These are phyloP conservation scores for Cyanoderma ruficeps DNA, from an alignment of 2,113 vertebrate species.

Conservation along the genomic window DNA sequence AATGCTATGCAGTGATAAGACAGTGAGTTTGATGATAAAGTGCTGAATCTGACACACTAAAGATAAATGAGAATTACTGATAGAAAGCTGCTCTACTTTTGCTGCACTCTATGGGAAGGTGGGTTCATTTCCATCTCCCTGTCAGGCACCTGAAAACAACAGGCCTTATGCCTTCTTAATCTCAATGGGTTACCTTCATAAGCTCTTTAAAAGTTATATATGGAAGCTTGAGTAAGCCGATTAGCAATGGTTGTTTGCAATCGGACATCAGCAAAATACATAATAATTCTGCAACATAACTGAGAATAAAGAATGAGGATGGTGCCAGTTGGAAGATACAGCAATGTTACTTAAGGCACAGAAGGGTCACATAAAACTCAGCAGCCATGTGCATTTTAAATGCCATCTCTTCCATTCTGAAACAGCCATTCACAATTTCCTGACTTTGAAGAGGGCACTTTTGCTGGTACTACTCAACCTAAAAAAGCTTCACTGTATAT, in stretches of 20 bases:
- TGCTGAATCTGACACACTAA: constrained; percentile 51
- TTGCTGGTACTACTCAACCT: background rate
- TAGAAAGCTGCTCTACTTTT: constrained; percentile 55
- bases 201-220: constrained; percentile 74
- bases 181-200: constrained; percentile 57
- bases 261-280: constrained; percentile 57
- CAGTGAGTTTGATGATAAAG: constrained; percentile 55
- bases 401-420: background rate
- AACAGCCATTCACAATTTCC: background rate
- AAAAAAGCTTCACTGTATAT: background rate
- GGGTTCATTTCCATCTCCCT: constrained; percentile 46
- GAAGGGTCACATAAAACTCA: background rate
- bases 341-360: background rate
- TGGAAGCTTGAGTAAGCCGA: constrained; percentile 62
- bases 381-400: background rate
- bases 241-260: constrained; percentile 66
- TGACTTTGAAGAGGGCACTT: background rate
- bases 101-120: constrained; percentile 19
- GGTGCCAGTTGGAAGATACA: background rate
- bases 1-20: constrained; percentile 55
- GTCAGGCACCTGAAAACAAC: constrained; percentile 64
- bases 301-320: constrained; percentile 28
- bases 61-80: constrained; percentile 71
- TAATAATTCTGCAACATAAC: constrained; percentile 25
- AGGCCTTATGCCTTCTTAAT: constrained; percentile 59